Evolutionary conservation across 2,113 vertebrate genomes (phyloP).

Genomic region (Marmota monax): DNA sequence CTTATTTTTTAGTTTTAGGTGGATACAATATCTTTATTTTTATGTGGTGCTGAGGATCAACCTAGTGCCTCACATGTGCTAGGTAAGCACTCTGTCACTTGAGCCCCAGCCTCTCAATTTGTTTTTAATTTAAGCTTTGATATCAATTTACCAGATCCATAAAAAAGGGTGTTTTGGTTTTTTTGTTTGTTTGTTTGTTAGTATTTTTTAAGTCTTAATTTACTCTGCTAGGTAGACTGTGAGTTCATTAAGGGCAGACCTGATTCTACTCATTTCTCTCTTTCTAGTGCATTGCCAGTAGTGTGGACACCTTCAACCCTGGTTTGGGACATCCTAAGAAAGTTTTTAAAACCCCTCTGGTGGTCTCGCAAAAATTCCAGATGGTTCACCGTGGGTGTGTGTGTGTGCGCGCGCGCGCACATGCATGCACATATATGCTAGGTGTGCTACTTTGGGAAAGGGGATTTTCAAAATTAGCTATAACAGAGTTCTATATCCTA

Average conservation of each 20-base stretch:
- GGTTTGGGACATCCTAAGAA: not conserved
- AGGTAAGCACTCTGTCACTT: too few relatives aligned
- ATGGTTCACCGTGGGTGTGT: too few relatives aligned
- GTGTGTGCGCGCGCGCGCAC: too few relatives aligned
- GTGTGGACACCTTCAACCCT: not conserved
- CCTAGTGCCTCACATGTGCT: too few relatives aligned
- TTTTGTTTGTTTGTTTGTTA: not conserved
- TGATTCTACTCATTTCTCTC: not conserved
- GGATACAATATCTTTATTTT: too few relatives aligned
- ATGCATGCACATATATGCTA: not conserved
- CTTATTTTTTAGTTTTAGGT: too few relatives aligned
- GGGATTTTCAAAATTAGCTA: not conserved
- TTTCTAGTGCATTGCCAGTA: not conserved
- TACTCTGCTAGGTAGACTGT: not conserved
- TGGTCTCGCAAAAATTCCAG: not conserved
- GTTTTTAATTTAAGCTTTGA: slow-evolving; percentile 38
- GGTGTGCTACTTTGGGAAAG: not conserved
- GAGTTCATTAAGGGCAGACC: not conserved
- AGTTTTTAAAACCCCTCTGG: not conserved
- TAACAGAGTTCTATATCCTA: not conserved
- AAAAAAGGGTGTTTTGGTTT: not conserved
- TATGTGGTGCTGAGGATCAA: too few relatives aligned
- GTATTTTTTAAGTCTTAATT: not conserved
- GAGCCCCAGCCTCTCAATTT: too few relatives aligned
- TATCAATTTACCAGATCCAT: not conserved